A percentile compares a stretch with the other conserved stretches of the same genome.
phyloP scores from a whole-genome alignment of 2,888 invertebrate genomes.

The Tiliacea aurago region DNA sequence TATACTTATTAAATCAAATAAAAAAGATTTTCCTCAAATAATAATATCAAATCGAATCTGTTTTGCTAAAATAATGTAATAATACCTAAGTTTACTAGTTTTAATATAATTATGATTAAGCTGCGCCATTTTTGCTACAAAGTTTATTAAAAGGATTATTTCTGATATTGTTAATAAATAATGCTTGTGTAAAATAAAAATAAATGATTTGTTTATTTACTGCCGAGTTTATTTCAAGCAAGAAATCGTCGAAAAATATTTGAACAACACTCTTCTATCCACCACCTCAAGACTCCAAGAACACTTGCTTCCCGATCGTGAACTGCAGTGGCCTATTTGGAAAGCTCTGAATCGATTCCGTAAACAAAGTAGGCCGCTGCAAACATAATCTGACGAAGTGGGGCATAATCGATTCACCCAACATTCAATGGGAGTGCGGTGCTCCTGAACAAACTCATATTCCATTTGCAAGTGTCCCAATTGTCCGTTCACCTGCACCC shows the following conservation, averaged over 20 bases:
- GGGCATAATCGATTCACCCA: too few relatives aligned
- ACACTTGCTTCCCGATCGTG: too few relatives aligned
- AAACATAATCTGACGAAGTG: too few relatives aligned
- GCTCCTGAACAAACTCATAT: too few relatives aligned
- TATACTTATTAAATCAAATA: background rate
- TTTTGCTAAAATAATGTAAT: constrained; percentile 26
- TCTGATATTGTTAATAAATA: constrained; percentile 21
- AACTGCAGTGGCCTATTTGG: too few relatives aligned
- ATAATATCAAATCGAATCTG: constrained; percentile 1
- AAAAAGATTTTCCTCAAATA: constrained; percentile 7
- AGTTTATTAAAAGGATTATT: constrained; percentile 39
- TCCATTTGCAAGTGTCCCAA: too few relatives aligned
- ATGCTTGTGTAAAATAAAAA: constrained; percentile 49
- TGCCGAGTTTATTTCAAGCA: background rate
- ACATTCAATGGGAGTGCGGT: too few relatives aligned
- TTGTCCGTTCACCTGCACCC: too few relatives aligned
- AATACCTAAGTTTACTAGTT: constrained; percentile 13
- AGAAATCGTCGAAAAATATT: background rate
- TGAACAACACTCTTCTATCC: background rate
- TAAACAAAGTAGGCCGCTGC: too few relatives aligned
- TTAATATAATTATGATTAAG: constrained; percentile 23
- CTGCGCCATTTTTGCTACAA: constrained; percentile 57
- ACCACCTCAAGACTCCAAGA: too few relatives aligned
- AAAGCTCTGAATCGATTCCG: too few relatives aligned
- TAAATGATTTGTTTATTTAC: constrained; percentile 32